A percentile compares a stretch with the other conserved stretches of the same genome.
Evolutionary conservation across 2,888 invertebrate genomes (phyloP).

Genomic region (Netelia melanura): DNA sequence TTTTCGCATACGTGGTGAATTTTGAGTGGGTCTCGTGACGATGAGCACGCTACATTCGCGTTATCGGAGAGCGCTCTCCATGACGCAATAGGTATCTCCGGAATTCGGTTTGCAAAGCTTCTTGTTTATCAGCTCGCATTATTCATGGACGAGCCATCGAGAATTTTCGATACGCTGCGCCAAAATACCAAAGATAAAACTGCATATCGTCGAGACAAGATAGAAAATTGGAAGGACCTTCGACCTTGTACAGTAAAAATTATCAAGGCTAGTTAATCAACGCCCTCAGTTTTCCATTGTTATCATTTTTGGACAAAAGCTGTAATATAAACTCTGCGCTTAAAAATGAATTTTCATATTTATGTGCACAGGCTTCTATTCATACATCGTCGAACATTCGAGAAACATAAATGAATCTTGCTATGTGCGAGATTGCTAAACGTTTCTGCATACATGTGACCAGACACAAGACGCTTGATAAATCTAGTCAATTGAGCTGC

Average conservation of each 20-base stretch:
- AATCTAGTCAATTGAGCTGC: conserved; percentile 6
- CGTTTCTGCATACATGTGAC: not conserved
- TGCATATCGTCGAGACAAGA: not conserved
- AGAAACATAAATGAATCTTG: not conserved
- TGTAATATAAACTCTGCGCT: no score
- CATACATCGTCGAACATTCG: not conserved
- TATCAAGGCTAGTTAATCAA: no score
- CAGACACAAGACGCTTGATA: not conserved
- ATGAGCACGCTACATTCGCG: conserved; percentile 1
- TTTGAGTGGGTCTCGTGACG: conserved; percentile 26
- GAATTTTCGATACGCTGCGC: not conserved
- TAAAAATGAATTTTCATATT: no score
- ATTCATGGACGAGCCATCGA: not conserved
- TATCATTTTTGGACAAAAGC: no score
- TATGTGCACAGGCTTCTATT: not conserved
- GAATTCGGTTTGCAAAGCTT: not conserved
- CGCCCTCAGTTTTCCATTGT: no score
- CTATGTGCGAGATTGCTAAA: not conserved
- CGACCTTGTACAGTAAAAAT: not conserved
- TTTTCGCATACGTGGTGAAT: conserved; percentile 44
- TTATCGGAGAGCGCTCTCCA: conserved; percentile 19
- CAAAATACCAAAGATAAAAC: not conserved
- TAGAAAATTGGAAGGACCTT: not conserved
- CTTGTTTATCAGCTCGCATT: not conserved
- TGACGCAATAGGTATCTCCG: conserved; percentile 13